Evolutionary conservation across 2,888 invertebrate species (phyloP), one percentile per base, ranked within the genome.

Genomic region (Atethmia centrago): DNA sequence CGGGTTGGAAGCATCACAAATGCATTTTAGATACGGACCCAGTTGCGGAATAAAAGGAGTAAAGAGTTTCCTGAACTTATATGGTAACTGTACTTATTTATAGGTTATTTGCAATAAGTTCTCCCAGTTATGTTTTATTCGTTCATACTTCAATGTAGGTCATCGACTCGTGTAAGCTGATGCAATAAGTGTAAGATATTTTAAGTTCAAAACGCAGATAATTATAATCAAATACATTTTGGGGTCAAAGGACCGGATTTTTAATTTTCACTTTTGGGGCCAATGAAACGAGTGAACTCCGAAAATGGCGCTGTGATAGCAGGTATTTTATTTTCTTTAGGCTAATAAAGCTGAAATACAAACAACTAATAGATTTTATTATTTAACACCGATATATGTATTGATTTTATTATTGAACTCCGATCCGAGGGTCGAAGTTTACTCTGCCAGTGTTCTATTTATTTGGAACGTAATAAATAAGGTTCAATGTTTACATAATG

Each of bases 11-110:
- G 88, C 87, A 87, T 88, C 86, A 80, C 84, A 88, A 91, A 91
- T 91, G 90, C 89, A 92, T 92, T 92, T 91, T 89, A 90, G 85
- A 89, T 89, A 87, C 86, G 86, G 85, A 80, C 85, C 75, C 87
- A 88, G 88, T 87, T 86, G 87, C 83, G 81, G 82, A 85, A 85
- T 85, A 82, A 88, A 90, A 85, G 82, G 76, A 84, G 80, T 80
- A 77, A 85, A 85, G 85, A 82, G 79, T 71, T 85, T 80, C 61
- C 56, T 56, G 64, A 71, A 67, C 73, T n/a, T n/a, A n/a, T n/a
- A n/a, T n/a, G n/a, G n/a, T n/a, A n/a, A n/a, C n/a, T n/a, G n/a
- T n/a, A n/a, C n/a, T n/a, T 70, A 77, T 73, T 74, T 62, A 71
- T 71, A 63, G 53, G 53, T 71, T 84, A 70, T 80, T 80, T 73